These are phyloP conservation scores for Numida meleagris DNA, from an alignment of 2,113 vertebrate genomes.

Conservation along the genomic window DNA sequence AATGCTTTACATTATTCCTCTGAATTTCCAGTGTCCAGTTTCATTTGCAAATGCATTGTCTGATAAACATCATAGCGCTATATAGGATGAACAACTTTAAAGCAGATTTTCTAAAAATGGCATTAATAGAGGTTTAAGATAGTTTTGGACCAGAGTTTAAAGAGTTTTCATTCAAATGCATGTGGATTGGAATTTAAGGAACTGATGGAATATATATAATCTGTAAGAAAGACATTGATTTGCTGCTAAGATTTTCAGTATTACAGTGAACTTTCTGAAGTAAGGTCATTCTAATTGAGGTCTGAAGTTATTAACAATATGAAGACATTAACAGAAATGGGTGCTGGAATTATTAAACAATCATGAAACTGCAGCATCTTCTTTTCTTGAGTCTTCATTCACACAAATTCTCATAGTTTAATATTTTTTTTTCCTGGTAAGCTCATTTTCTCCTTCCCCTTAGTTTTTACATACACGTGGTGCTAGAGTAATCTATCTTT, in stretches of 20 bases:
- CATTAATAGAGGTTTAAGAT: neutral
- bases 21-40: neutral
- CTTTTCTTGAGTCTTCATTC: neutral
- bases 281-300: neutral
- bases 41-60: neutral
- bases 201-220: neutral
- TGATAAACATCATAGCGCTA: neutral
- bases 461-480: neutral
- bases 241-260: neutral
- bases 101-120: neutral
- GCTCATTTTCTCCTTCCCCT: neutral
- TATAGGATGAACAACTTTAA: neutral
- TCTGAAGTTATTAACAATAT: neutral
- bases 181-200: neutral
- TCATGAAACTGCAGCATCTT: neutral
- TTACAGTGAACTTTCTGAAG: neutral
- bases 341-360: neutral
- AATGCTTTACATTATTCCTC: neutral
- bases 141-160: neutral
- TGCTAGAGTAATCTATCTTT: neutral
- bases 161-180: neutral
- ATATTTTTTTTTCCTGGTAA: neutral
- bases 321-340: neutral
- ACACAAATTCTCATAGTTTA: neutral
- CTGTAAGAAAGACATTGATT: neutral